Percentiles rank a stretch among this genome's conserved stretches.
Conservation (phyloP, 2,797 vertebrate genomes). For the Enteromius treurensis region DNA sequence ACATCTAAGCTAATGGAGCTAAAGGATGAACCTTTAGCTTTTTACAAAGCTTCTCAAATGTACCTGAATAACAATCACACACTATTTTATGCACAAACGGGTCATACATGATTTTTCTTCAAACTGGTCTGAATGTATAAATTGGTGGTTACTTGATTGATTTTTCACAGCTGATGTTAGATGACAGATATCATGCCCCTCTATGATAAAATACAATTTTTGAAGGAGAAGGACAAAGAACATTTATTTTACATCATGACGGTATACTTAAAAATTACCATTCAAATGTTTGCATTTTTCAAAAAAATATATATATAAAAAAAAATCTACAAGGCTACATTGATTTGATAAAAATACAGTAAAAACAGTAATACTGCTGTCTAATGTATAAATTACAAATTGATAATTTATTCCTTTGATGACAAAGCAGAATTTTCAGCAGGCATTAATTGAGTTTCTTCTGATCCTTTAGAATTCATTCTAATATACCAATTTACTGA, state of each 20-base stretch:
- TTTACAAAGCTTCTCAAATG: constrained; percentile 25
- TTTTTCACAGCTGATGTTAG: neutral
- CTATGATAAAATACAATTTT: neutral
- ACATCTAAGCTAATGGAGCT: constrained; percentile 17
- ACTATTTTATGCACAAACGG: neutral
- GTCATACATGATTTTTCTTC: no score
- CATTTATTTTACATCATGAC: neutral
- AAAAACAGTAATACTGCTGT: neutral
- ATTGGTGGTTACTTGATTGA: no score
- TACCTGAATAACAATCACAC: neutral
- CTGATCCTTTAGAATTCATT: neutral
- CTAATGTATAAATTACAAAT: no score
- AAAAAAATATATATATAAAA: neutral
- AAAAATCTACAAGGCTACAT: neutral
- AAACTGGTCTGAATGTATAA: neutral
- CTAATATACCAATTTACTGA: neutral
- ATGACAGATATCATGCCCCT: neutral
- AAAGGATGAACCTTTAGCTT: neutral
- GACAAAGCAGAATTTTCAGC: neutral
- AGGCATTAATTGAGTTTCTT: neutral
- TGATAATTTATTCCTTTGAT: neutral
- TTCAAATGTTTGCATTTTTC: neutral
- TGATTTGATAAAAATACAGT: neutral
- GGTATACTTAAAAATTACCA: neutral
- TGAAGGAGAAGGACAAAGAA: neutral